A percentile compares a stretch with the other conserved stretches of the same genome.
These are phyloP conservation scores for Elephas maximus DNA, from an alignment of 2,113 vertebrate genomes.

Conservation along the genomic window DNA sequence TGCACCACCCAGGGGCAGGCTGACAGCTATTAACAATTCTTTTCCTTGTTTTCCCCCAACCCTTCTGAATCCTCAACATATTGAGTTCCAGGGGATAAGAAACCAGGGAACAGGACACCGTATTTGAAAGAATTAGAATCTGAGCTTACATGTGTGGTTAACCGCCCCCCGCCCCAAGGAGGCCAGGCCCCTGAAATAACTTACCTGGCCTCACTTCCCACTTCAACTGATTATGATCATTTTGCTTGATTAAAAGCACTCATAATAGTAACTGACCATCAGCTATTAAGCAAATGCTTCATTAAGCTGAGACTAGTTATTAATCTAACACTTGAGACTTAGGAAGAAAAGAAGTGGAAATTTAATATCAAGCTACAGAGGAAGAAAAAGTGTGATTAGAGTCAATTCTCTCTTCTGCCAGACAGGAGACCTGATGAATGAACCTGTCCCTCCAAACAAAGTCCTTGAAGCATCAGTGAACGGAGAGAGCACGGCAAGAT, in stretches of 20 bases:
- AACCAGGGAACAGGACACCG: not conserved
- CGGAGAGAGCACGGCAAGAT: constrained; percentile 48
- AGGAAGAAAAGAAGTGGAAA: constrained; percentile 61
- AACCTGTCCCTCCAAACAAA: constrained; percentile 46
- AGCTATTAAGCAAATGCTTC: constrained; percentile 70
- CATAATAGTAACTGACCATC: constrained; percentile 58
- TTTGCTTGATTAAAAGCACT: constrained; percentile 67
- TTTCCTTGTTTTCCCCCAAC: not conserved
- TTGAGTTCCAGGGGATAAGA: constrained; percentile 6
- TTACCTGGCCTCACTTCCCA: constrained; percentile 30
- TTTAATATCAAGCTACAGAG: constrained; percentile 39
- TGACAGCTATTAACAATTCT: constrained; percentile 10
- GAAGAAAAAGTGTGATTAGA: constrained; percentile 60
- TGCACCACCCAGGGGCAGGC: not conserved
- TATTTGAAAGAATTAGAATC: constrained; percentile 45
- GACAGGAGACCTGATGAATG: constrained; percentile 40
- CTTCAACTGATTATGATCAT: constrained; percentile 67
- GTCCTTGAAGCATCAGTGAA: constrained; percentile 44
- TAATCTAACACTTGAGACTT: constrained; percentile 51
- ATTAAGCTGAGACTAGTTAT: constrained; percentile 63
- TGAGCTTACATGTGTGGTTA: constrained; percentile 22
- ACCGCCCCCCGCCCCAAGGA: not conserved
- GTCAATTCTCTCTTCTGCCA: constrained; percentile 47
- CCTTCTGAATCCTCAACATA: constrained; percentile 16
- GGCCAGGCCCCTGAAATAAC: constrained; percentile 34